Base-by-base conservation (phyloP, 2,888 invertebrate genomes). In the Epinotia nisella region DNA sequence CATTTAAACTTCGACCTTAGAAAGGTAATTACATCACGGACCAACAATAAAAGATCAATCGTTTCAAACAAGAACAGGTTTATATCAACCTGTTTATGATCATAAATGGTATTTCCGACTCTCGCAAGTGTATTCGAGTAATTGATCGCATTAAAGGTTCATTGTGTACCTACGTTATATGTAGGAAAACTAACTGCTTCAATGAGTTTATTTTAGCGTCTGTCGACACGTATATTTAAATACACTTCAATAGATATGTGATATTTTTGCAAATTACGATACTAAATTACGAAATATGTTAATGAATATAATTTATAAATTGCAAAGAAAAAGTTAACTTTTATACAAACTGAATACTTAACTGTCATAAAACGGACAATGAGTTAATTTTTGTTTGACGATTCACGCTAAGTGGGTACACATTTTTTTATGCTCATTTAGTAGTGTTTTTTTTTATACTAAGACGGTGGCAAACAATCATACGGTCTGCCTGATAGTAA, bases 1-100 rank as follows among this genome's bases (percentile, higher is more conserved):
- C 58, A 41, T 69, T 62, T 85, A 82, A 85, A 87, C 87, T 87
- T 74, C 80, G 81, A 87, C 85, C 87, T 85, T 82, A 85, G 84
- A 85, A 84, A 85, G 82, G 80, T 79, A 19, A 15, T 64, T 75
- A 55, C 68, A 19, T 76, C 55, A 68, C 60, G 64, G 53, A 41
- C 61, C 15, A 53, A 39, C 53, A 58, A 69, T 39, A 62, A 60
- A 68, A 51, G 7, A 68, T 60, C 68, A 41, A 41, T 58, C 45
- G n/a, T 9, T 35, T 62, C 56, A 62, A n/a, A 59, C 19, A 49
- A 58, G 10, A 51, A 68, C 72, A 21, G 19, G 62, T 59, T 53
- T 59, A 19, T 13, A 51, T 39, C 10, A 69, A 68, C 68, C 58
- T 61, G 72, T 61, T 67, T 62, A 21, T 58, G 62, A 61, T 29